Evolutionary conservation across 2,888 invertebrate genomes (phyloP).

Genomic region (Leptinotarsa peninsularis): DNA sequence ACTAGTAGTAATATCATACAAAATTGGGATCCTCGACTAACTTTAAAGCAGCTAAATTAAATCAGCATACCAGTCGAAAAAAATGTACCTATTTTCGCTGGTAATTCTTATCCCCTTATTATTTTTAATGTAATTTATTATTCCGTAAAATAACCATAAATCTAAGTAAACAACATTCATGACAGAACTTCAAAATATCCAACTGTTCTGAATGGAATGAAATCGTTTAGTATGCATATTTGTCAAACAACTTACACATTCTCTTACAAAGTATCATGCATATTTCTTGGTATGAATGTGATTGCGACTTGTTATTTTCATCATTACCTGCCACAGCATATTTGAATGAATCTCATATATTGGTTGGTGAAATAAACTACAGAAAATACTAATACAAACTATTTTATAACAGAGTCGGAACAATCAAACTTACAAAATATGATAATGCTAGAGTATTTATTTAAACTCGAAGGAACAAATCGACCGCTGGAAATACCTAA

Average conservation of each 20-base stretch:
- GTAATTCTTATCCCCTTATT: too few relatives aligned
- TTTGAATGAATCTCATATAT: slow-evolving; percentile 29
- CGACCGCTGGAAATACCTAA: slow-evolving; percentile 40
- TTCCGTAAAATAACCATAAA: too few relatives aligned
- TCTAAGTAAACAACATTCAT: too few relatives aligned
- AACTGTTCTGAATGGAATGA: neutral
- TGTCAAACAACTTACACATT: neutral
- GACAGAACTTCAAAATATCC: neutral
- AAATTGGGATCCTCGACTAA: too few relatives aligned
- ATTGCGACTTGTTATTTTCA: slow-evolving; percentile 1
- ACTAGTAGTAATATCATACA: too few relatives aligned
- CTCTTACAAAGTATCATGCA: slow-evolving; percentile 19
- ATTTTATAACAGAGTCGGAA: slow-evolving; percentile 19
- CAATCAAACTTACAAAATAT: slow-evolving; percentile 40
- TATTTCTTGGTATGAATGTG: slow-evolving; percentile 6
- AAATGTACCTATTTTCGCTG: too few relatives aligned
- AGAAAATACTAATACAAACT: slow-evolving; percentile 30
- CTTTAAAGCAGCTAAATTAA: too few relatives aligned
- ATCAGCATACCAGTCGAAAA: too few relatives aligned
- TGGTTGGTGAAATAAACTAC: slow-evolving; percentile 31
- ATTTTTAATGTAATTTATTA: too few relatives aligned
- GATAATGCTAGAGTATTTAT: slow-evolving; percentile 40
- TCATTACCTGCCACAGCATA: slow-evolving; percentile 13
- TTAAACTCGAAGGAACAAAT: slow-evolving; percentile 44
- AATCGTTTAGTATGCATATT: slow-evolving; percentile 16